phyloP scores from a whole-genome alignment of 2,113 vertebrate genomes.

The Platycercus adscitus region DNA sequence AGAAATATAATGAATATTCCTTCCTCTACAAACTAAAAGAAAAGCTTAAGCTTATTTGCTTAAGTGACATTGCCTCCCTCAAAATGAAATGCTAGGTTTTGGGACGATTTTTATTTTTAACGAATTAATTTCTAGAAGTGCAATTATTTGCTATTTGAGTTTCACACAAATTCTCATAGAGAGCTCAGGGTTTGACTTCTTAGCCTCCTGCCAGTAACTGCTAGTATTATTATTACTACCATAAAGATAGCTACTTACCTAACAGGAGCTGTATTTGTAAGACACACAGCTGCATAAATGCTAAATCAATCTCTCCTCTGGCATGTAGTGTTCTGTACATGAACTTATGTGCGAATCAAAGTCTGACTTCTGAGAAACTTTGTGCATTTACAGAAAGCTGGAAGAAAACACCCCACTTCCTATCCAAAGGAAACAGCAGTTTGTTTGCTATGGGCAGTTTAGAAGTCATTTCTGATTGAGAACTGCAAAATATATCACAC shows the following conservation, averaged over 20 bases:
- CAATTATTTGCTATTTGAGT: background rate
- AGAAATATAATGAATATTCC: background rate
- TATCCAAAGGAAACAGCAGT: background rate
- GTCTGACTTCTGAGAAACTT: background rate
- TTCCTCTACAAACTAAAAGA: background rate
- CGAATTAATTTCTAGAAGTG: background rate
- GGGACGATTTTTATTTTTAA: background rate
- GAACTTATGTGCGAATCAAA: background rate
- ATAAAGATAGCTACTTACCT: background rate
- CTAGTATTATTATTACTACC: background rate
- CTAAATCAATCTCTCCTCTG: background rate
- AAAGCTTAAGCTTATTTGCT: background rate
- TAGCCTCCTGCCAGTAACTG: background rate
- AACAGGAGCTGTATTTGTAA: background rate
- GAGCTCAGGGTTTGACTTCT: background rate
- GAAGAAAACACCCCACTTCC: background rate
- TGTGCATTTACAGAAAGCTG: background rate
- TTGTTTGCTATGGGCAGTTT: background rate
- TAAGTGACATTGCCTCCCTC: background rate
- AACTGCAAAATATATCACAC: background rate
- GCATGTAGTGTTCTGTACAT: rapidly evolving
- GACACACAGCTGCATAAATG: background rate
- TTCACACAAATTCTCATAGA: background rate
- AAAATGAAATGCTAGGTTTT: background rate
- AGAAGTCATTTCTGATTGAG: background rate